phyloP scores from a whole-genome alignment of 2,113 vertebrate species.

The Podiceps cristatus region DNA sequence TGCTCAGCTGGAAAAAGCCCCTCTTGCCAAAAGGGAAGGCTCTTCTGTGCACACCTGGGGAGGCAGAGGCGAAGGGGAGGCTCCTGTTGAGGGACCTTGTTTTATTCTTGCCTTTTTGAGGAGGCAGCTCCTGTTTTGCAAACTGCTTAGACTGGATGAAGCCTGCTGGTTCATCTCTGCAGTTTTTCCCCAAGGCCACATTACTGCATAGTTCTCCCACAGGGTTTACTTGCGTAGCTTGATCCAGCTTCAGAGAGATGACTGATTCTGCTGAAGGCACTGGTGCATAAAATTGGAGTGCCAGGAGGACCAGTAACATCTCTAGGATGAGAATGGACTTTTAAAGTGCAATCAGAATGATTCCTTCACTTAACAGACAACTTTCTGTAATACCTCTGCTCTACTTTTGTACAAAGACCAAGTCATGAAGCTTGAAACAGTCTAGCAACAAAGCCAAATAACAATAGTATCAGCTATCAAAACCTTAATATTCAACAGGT shows the following conservation, averaged over 20 bases:
- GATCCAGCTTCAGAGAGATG: constrained; percentile 15
- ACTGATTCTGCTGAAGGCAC: constrained; percentile 29
- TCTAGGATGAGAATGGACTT: neutral
- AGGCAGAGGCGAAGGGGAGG: neutral
- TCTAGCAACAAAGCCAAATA: neutral
- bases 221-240: neutral
- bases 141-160: neutral
- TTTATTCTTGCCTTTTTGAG: neutral
- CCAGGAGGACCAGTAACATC: neutral
- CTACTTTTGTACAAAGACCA: neutral
- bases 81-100: neutral
- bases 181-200: neutral
- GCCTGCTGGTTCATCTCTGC: neutral
- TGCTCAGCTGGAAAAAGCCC: neutral
- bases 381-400: neutral
- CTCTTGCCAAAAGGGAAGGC: fast-evolving
- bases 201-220: neutral
- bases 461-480: neutral
- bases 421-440: neutral
- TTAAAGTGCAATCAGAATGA: neutral
- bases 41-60: neutral
- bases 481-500: neutral
- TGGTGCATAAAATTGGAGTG: constrained; percentile 32
- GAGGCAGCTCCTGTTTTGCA: neutral
- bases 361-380: neutral